These are phyloP conservation scores for Lacerta bilineata DNA, from an alignment of 2,797 vertebrate species.

Conservation along the genomic window DNA sequence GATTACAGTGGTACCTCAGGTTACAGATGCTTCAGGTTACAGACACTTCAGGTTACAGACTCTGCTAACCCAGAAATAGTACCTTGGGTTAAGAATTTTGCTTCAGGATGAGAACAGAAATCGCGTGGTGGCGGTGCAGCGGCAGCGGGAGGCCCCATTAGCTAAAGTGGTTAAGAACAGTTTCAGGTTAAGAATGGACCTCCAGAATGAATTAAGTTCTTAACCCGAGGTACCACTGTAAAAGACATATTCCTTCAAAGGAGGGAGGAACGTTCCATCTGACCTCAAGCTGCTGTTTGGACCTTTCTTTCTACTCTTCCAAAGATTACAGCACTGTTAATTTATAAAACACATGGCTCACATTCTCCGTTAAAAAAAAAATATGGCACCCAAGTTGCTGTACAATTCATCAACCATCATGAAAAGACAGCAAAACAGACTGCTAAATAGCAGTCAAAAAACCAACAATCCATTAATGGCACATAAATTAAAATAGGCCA, in stretches of 20 bases:
- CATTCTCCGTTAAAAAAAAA: background rate
- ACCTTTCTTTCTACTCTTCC: background rate
- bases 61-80: too few relatives aligned
- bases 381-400: background rate
- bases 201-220: too few relatives aligned
- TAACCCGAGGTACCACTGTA: background rate
- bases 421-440: too few relatives aligned
- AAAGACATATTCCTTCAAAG: background rate
- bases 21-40: too few relatives aligned
- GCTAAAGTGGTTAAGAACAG: too few relatives aligned
- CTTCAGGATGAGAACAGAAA: too few relatives aligned
- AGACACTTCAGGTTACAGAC: too few relatives aligned
- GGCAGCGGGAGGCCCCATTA: too few relatives aligned
- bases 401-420: background rate
- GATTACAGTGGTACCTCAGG: too few relatives aligned
- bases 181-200: too few relatives aligned
- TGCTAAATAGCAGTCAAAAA: background rate
- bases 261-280: background rate
- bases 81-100: too few relatives aligned
- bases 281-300: background rate
- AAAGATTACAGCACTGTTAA: background rate
- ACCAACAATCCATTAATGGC: background rate
- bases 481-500: background rate
- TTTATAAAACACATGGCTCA: background rate
- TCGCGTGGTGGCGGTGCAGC: too few relatives aligned